Conservation (phyloP, 2,797 vertebrate species). For the Brachyalestes nurse region DNA sequence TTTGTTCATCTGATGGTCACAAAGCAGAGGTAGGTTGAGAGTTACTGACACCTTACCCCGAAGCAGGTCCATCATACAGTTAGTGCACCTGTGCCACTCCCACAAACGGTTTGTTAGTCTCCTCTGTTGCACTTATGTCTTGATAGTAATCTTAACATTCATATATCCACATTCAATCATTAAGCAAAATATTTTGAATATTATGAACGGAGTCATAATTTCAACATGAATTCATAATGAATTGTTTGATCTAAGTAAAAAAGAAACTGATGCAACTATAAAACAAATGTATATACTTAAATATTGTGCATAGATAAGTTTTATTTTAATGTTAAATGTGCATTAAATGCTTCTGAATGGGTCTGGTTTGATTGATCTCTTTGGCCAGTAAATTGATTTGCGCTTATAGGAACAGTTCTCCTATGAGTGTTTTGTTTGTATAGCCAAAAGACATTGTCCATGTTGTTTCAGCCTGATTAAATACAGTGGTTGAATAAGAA, state of each 20-base stretch:
- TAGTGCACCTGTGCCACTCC: conserved; percentile 23
- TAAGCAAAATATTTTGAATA: conserved; percentile 47
- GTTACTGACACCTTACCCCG: not conserved
- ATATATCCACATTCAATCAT: conserved; percentile 31
- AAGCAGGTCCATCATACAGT: conserved; percentile 7
- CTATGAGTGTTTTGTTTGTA: conserved; percentile 46
- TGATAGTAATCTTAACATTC: conserved; percentile 33
- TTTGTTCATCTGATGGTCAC: conserved; percentile 34
- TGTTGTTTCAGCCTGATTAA: conserved; percentile 46
- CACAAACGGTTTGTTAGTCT: conserved; percentile 32
- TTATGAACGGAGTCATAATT: conserved; percentile 48
- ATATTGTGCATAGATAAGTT: conserved; percentile 58
- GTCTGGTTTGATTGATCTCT: conserved; percentile 30
- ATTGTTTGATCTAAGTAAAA: conserved; percentile 41
- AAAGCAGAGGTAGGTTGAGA: conserved; percentile 27
- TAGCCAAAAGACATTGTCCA: conserved; percentile 32
- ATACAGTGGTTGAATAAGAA: conserved; percentile 39
- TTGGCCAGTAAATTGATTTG: conserved; percentile 35
- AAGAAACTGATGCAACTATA: conserved; percentile 49
- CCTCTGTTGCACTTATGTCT: conserved; percentile 36
- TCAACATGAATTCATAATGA: conserved; percentile 45
- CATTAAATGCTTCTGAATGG: conserved; percentile 51
- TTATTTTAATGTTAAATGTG: conserved; percentile 58
- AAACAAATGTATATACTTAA: conserved; percentile 54
- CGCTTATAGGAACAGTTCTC: conserved; percentile 23